phyloP scores from a whole-genome alignment of 2,888 invertebrate genomes.

The Pachymerium ferrugineum region DNA sequence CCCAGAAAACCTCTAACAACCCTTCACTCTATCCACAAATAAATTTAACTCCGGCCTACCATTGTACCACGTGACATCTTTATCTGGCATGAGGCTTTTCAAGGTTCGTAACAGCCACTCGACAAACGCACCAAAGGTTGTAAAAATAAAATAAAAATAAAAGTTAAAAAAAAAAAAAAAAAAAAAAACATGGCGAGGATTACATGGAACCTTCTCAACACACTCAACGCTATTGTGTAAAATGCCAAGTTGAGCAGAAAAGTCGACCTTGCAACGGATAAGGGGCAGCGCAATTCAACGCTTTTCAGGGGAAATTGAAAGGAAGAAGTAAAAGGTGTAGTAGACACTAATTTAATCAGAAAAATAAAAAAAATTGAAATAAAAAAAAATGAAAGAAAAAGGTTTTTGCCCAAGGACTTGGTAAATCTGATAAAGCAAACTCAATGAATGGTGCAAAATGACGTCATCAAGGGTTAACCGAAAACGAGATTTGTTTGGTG shows the following conservation, averaged over 20 bases:
- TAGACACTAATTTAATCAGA: neutral
- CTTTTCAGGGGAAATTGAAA: neutral
- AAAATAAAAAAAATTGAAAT: neutral
- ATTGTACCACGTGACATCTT: neutral
- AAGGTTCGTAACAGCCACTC: neutral
- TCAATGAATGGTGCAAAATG: neutral
- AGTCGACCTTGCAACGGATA: slow-evolving; percentile 1
- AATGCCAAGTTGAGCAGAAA: slow-evolving; percentile 7
- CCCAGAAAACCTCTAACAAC: neutral
- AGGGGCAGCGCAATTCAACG: neutral
- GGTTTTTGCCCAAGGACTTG: neutral
- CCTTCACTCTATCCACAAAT: neutral
- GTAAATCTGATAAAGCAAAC: neutral
- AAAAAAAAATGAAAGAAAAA: neutral
- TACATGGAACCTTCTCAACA: neutral
- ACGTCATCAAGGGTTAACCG: neutral
- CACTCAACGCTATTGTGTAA: neutral
- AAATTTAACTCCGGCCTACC: neutral
- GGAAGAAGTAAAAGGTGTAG: neutral
- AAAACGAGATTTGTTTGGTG: too few species aligned
- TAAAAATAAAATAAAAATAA: neutral
- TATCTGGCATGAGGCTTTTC: neutral
- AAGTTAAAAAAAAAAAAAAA: neutral
- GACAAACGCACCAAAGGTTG: neutral
- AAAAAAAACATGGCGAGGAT: neutral